A percentile compares a stretch with the other conserved stretches of the same genome.
Conservation (phyloP, 2,113 vertebrate species). For the Aphelocoma coerulescens region DNA sequence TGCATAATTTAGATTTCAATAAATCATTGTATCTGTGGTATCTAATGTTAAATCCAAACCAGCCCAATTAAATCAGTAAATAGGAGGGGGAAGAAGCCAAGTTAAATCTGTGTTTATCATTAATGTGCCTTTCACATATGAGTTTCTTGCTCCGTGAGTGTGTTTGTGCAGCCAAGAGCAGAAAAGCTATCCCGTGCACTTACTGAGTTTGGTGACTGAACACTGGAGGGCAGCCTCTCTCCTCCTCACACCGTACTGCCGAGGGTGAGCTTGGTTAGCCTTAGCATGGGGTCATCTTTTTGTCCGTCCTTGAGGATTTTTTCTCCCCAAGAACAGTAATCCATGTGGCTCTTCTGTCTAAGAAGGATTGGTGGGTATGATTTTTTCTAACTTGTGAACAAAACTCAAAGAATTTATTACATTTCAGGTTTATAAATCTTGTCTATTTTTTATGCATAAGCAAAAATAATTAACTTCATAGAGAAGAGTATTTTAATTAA, state of each 20-base stretch:
- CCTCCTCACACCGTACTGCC: neutral
- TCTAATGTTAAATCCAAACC: neutral
- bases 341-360: neutral
- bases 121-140: fast-evolving
- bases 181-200: neutral
- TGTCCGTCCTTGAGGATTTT: fast-evolving
- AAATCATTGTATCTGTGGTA: neutral
- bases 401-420: neutral
- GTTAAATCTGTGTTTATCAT: neutral
- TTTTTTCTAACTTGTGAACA: neutral
- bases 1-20: neutral
- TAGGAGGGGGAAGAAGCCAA: neutral
- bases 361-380: neutral
- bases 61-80: neutral
- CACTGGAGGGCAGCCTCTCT: slow-evolving; percentile 23
- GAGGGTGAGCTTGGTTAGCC: neutral
- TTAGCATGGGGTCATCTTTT: fast-evolving
- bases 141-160: neutral
- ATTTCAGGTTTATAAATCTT: neutral
- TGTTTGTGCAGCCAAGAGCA: neutral
- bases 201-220: neutral
- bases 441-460: neutral
- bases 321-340: neutral
- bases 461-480: neutral
- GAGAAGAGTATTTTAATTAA: neutral